Percentiles rank a stretch among this genome's conserved stretches.
phyloP scores from a whole-genome alignment of 2,888 invertebrate species.

The Ochropacha duplaris region DNA sequence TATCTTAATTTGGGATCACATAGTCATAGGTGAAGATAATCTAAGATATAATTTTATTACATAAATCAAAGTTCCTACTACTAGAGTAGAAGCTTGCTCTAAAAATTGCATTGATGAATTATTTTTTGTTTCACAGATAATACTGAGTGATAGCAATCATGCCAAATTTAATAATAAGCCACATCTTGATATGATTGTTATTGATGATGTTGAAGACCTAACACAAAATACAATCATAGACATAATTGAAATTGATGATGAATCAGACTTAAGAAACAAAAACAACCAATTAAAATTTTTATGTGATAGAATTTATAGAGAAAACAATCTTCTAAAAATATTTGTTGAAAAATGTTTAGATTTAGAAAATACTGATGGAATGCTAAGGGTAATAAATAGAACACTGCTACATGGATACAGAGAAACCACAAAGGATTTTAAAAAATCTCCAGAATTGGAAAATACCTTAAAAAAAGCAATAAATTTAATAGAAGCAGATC shows the following conservation, averaged over 20 bases:
- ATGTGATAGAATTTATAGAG: slow-evolving; percentile 24
- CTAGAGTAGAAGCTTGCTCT: no score
- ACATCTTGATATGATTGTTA: slow-evolving; percentile 9
- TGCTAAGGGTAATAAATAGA: slow-evolving; percentile 48
- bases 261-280: neutral
- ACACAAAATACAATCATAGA: slow-evolving; percentile 3
- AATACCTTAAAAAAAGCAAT: slow-evolving; percentile 34
- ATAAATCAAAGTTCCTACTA: no score
- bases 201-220: slow-evolving; percentile 13
- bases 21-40: no score
- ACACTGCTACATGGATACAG: slow-evolving; percentile 45
- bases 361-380: slow-evolving; percentile 43
- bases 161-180: neutral
- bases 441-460: slow-evolving; percentile 37
- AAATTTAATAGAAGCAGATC: slow-evolving; percentile 35
- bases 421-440: slow-evolving; percentile 34
- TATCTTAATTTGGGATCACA: no score
- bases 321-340: slow-evolving; percentile 40
- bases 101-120: no score
- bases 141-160: neutral
- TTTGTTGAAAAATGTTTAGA: slow-evolving; percentile 47
- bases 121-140: neutral
- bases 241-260: slow-evolving; percentile 14
- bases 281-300: neutral
- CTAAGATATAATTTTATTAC: no score